phyloP scores from a whole-genome alignment of 2,113 vertebrate species.

The Xerus inauris region DNA sequence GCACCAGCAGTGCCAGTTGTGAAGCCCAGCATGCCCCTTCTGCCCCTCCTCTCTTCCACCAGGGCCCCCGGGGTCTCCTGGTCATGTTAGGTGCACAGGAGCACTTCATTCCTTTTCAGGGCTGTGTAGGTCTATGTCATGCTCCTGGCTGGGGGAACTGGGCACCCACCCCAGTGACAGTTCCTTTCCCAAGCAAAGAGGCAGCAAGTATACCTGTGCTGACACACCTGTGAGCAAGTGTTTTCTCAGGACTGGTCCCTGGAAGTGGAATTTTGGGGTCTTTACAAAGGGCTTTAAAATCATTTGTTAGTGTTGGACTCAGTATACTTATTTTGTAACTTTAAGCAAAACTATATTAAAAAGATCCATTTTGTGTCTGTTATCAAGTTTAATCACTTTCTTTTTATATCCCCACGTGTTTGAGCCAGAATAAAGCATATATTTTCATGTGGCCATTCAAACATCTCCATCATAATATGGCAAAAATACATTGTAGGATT shows the following conservation, averaged over 20 bases:
- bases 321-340: accelerated
- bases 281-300: neutral
- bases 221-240: accelerated
- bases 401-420: neutral
- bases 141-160: neutral
- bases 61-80: neutral
- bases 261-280: neutral
- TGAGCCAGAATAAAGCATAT: neutral
- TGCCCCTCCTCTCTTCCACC: neutral
- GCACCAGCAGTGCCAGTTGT: neutral
- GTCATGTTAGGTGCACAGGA: neutral
- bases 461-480: neutral
- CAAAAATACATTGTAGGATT: neutral
- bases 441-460: neutral
- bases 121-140: neutral
- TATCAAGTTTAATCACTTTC: neutral
- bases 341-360: neutral
- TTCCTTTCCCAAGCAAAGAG: neutral
- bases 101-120: neutral
- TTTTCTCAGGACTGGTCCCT: neutral
- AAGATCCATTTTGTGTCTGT: neutral
- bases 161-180: neutral
- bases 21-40: neutral
- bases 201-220: neutral
- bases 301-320: neutral